Conservation (phyloP, 30 jellyfish, hydroid and myxozoan species). For the Clytia hemisphaerica region DNA sequence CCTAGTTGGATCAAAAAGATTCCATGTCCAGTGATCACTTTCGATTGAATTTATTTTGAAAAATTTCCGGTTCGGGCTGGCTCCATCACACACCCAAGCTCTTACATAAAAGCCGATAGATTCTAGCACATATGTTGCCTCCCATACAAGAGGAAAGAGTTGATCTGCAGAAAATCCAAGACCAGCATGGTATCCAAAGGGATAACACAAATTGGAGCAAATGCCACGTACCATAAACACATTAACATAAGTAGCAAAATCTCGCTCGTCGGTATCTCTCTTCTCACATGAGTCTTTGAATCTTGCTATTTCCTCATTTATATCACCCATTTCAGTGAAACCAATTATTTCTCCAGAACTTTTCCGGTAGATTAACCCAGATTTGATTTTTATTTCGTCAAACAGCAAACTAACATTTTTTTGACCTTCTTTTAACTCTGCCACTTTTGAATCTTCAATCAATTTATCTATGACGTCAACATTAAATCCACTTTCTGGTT, state of each 20-base stretch:
- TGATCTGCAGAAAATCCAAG: slow-evolving; percentile 1
- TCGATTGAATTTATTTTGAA: neutral
- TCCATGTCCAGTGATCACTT: neutral
- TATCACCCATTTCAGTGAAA: too few species aligned
- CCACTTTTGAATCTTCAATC: too few species aligned
- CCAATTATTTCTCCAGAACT: too few species aligned
- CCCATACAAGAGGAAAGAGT: neutral
- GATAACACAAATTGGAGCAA: neutral
- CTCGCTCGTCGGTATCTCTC: neutral
- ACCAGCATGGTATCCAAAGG: neutral
- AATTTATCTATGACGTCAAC: too few species aligned
- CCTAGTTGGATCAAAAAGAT: neutral
- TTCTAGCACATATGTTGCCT: slow-evolving; percentile 10
- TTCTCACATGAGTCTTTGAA: too few species aligned
- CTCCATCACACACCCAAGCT: slow-evolving; percentile 6
- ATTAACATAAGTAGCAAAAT: neutral
- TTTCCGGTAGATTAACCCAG: too few species aligned
- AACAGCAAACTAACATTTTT: too few species aligned
- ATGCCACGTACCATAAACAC: slow-evolving; percentile 8
- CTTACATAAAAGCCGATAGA: slow-evolving; percentile 6
- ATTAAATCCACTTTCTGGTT: too few species aligned
- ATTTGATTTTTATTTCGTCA: too few species aligned
- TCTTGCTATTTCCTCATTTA: too few species aligned
- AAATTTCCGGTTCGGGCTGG: slow-evolving; percentile 8
- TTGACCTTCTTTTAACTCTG: too few species aligned